These are phyloP conservation scores for Noctua janthe DNA, from an alignment of 2,888 invertebrate genomes.

Conservation along the genomic window DNA sequence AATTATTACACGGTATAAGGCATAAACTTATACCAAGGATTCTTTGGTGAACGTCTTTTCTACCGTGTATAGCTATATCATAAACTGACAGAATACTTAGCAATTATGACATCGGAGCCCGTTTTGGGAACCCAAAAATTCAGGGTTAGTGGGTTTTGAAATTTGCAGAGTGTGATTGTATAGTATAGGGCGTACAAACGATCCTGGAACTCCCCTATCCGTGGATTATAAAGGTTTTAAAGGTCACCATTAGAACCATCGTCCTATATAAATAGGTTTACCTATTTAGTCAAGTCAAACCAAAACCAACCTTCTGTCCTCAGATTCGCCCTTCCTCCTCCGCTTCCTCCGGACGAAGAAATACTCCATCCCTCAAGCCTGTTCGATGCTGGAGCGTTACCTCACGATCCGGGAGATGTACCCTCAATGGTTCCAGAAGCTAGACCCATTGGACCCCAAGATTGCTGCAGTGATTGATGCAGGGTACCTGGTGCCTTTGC, in stretches of 20 bases:
- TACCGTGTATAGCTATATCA: not conserved
- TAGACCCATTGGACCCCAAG: constrained; percentile 95
- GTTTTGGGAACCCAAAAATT: not conserved
- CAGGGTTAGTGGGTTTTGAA: not conserved
- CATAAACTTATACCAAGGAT: not conserved
- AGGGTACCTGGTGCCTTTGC: constrained; percentile 94
- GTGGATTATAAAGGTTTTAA: not conserved
- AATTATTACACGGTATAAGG: not conserved
- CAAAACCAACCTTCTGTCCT: constrained; percentile 37
- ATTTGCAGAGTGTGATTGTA: not conserved
- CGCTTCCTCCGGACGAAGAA: constrained; percentile 96
- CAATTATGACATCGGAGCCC: not conserved
- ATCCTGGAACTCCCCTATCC: not conserved
- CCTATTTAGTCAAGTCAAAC: not conserved
- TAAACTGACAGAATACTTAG: not conserved
- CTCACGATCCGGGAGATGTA: constrained; percentile 95
- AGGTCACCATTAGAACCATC: not conserved
- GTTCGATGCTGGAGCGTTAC: constrained; percentile 96
- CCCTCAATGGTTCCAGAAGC: constrained; percentile 95
- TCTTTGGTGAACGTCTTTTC: not conserved
- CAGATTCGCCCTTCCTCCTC: constrained; percentile 95
- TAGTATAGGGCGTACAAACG: not conserved
- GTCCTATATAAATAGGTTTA: not conserved
- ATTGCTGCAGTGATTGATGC: constrained; percentile 95
- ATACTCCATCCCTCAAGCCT: constrained; percentile 95